Evolutionary conservation across 1,140 invertebrate species (phyloP), one percentile per base, ranked within the genome.

Genomic region (Conopomorpha cramerella): DNA sequence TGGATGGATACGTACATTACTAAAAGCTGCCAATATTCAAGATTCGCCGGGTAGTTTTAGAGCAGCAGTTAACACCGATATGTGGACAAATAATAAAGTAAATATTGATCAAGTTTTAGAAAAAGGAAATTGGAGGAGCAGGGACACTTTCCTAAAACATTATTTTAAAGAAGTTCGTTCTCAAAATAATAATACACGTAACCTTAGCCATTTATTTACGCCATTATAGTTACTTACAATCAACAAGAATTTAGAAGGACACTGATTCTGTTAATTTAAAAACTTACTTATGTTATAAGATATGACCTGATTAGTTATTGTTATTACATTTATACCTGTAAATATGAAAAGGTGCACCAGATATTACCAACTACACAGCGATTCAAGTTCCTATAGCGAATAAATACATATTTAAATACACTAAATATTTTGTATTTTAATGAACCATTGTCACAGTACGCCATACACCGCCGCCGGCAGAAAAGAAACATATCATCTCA

Each of bases 1-100:
- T 2, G 52, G 52, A 11, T 58, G 55, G 55, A 14, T 58, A 1
- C 18, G 28, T 13, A 49, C 46, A 12, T 29, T 35, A 17, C 41
- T 53, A 26, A 25, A 16, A 19, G 30, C 12, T 1, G 33, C 43
- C 7, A 25, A 27, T 4, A 50, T 57, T 29, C 12, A 42, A 10
- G 38, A 27, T 16, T 25, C 34, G 8, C 43, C 50, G 23, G 52
- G 50, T 27, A 40, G 30, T 17, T 41, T 48, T 12, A 36, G 45
- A 34, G 33, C 46, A 3, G 46, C 49, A 15, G 49, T 49, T 10
- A 41, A 35, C 10, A 44, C 49, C 30, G 23, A 30, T 2, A 31
- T 27, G 4, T 43, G 30, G n/a, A 12, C 32, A 8, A 37, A 16
- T 30, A 34, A 10, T n/a, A 42, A 39, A 13, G 1, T 47, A 6